Evolutionary conservation across 1,140 invertebrate species (phyloP).

Genomic region (Lucilia cuprina): DNA sequence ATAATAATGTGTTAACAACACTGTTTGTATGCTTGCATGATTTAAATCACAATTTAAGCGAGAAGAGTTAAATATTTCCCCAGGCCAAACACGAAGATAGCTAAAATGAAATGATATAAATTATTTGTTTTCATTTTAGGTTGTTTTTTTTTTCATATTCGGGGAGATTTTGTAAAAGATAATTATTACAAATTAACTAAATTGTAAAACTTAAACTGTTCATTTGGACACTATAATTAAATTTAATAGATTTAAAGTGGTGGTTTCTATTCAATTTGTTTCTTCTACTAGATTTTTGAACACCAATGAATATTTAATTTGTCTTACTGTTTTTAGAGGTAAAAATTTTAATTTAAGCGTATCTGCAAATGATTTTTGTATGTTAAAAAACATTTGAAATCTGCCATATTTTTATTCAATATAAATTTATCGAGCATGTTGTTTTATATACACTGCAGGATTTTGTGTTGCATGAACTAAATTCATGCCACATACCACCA

Average conservation of each 20-base stretch:
- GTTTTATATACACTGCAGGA: neutral
- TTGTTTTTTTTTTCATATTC: neutral
- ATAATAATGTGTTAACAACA: slow-evolving; percentile 11
- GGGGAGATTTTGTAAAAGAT: slow-evolving; percentile 6
- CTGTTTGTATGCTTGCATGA: slow-evolving; percentile 15
- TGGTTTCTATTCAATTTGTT: neutral
- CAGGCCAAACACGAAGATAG: slow-evolving; percentile 4
- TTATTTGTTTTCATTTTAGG: slow-evolving; percentile 25
- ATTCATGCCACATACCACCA: neutral
- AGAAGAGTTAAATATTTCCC: slow-evolving; percentile 24
- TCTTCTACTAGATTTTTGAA: neutral
- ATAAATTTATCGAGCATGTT: neutral
- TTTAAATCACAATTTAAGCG: neutral
- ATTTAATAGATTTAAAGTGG: slow-evolving; percentile 16
- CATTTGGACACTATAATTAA: slow-evolving; percentile 28
- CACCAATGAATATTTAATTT: neutral
- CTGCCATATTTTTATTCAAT: neutral
- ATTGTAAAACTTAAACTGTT: slow-evolving; percentile 25
- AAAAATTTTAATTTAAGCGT: too few relatives aligned
- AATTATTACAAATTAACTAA: slow-evolving; percentile 32
- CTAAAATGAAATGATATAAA: slow-evolving; percentile 21
- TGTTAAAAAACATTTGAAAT: neutral
- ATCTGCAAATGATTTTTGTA: neutral
- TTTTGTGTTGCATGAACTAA: neutral
- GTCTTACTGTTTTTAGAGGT: too few relatives aligned